Conservation (phyloP, 2,113 vertebrate species). For the Lophius piscatorius region DNA sequence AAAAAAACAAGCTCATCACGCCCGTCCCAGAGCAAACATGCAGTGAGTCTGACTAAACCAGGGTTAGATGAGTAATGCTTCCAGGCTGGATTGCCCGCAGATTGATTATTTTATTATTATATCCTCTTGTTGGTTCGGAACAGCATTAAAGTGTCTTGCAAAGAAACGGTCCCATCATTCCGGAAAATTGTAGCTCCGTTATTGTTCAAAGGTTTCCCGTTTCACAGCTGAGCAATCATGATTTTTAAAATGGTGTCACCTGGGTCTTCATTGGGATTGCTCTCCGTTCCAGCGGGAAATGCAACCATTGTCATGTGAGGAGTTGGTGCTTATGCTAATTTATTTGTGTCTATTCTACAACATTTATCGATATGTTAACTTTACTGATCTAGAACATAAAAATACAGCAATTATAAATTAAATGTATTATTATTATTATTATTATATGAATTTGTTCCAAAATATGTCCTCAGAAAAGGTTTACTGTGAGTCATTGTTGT, state of each 20-base stretch:
- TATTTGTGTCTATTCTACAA: constrained; percentile 67
- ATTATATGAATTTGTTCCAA: too few species aligned
- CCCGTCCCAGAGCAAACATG: too few species aligned
- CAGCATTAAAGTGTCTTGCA: constrained; percentile 67
- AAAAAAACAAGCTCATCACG: too few species aligned
- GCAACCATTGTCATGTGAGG: constrained; percentile 78
- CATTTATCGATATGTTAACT: too few species aligned
- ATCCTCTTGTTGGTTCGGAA: constrained; percentile 60
- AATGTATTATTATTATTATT: too few species aligned
- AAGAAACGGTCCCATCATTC: constrained; percentile 72
- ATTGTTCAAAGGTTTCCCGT: constrained; percentile 64
- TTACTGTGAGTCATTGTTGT: too few species aligned
- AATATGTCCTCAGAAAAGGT: too few species aligned
- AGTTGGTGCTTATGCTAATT: constrained; percentile 68
- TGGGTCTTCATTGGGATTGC: constrained; percentile 71
- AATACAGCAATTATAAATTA: too few species aligned
- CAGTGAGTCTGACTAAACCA: constrained; percentile 1
- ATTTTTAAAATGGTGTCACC: constrained; percentile 74
- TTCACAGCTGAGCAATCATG: constrained; percentile 71
- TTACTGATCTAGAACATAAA: too few species aligned
- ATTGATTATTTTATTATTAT: constrained; percentile 54
- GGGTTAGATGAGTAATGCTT: constrained; percentile 20
- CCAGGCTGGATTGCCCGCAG: constrained; percentile 19
- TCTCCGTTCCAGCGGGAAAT: constrained; percentile 66
- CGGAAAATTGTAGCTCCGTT: constrained; percentile 72